Evolutionary conservation across 2,113 vertebrate species (phyloP).

Genomic region (Lampris megalopsis): DNA sequence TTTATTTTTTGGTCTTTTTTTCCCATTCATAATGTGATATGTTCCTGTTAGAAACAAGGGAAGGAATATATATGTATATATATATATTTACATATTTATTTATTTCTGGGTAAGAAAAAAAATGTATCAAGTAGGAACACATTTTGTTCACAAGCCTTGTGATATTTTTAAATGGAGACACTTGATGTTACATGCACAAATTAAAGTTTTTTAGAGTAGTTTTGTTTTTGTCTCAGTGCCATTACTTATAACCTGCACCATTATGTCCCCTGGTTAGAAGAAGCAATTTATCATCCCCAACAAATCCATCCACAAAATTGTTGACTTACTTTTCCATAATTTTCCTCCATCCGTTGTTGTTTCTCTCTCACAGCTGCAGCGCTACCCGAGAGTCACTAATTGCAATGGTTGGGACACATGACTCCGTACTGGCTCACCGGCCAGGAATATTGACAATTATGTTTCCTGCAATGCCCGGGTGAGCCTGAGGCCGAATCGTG

Average conservation of each 20-base stretch:
- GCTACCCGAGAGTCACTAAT: too few relatives aligned
- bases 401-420: too few relatives aligned
- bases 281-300: conserved; percentile 51
- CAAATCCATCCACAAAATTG: conserved; percentile 4
- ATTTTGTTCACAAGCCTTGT: conserved; percentile 25
- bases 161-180: conserved; percentile 26
- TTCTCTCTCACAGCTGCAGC: too few relatives aligned
- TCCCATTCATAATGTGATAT: neutral
- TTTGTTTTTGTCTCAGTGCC: conserved; percentile 47
- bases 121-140: conserved; percentile 30
- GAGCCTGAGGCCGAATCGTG: too few relatives aligned
- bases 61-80: neutral
- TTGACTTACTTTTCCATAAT: too few relatives aligned
- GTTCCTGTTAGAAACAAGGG: conserved; percentile 12
- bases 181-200: conserved; percentile 38
- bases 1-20: neutral
- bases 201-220: conserved; percentile 30
- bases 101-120: conserved; percentile 20
- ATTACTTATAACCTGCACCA: conserved; percentile 32
- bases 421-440: conserved; percentile 14
- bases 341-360: too few relatives aligned
- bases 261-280: conserved; percentile 24
- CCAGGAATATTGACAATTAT: conserved; percentile 24
- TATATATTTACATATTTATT: too few relatives aligned
- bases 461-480: neutral